A percentile compares a stretch with the other conserved stretches of the same genome.
Evolutionary conservation across 2,797 vertebrate genomes (phyloP).

Genomic region (Pseudomugil gertrudae): DNA sequence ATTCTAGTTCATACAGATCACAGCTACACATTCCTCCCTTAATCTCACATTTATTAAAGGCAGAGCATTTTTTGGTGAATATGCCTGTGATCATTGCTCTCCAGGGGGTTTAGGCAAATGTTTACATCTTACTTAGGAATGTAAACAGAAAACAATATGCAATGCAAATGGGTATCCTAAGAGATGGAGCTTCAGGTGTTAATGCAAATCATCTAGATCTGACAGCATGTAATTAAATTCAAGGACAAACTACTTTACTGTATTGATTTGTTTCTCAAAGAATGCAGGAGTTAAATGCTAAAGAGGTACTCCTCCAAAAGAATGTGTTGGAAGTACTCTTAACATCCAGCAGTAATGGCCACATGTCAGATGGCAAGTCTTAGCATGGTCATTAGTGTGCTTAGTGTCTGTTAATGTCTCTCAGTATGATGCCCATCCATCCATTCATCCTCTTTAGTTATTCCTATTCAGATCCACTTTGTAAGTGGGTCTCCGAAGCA

Average conservation of each 20-base stretch:
- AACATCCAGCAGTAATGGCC: constrained; percentile 1
- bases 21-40: constrained; percentile 1
- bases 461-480: constrained; percentile 16
- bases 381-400: constrained; percentile 12
- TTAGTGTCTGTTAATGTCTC: constrained; percentile 14
- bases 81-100: neutral
- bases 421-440: constrained; percentile 4
- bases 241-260: constrained; percentile 18
- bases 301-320: neutral
- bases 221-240: constrained; percentile 16
- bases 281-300: constrained; percentile 8
- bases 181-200: constrained; percentile 5
- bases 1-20: constrained; percentile 2
- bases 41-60: constrained; percentile 2
- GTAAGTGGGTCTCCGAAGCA: constrained; percentile 28
- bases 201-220: constrained; percentile 32
- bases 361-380: constrained; percentile 1
- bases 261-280: constrained; percentile 25
- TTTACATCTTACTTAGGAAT: constrained; percentile 8
- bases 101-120: neutral
- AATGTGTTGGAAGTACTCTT: constrained; percentile 5
- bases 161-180: neutral
- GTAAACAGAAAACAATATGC: constrained; percentile 8
- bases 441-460: constrained; percentile 20
- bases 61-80: constrained; percentile 1